Conservation (phyloP, 2,113 vertebrate species). For the Geococcyx californianus region DNA sequence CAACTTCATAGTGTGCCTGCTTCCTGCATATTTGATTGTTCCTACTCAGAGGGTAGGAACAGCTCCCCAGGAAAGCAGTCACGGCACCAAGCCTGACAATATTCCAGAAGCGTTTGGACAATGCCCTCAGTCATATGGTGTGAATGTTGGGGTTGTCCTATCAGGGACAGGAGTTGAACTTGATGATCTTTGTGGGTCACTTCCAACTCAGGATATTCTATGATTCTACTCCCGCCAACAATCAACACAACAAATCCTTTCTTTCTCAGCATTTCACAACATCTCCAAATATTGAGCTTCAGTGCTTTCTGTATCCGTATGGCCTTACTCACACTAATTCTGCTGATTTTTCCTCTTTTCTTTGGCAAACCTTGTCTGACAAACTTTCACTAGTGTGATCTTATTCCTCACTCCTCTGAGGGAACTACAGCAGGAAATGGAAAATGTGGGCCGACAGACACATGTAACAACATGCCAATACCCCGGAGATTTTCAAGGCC, state of each 20-base stretch:
- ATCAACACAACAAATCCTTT: not conserved
- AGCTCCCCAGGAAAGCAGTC: too few relatives aligned
- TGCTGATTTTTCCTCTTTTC: not conserved
- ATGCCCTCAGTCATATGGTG: too few relatives aligned
- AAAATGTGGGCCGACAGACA: not conserved
- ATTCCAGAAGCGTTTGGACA: too few relatives aligned
- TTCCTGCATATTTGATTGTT: not conserved
- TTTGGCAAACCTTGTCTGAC: not conserved
- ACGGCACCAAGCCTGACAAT: too few relatives aligned
- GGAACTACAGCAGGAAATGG: not conserved
- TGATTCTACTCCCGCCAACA: not conserved
- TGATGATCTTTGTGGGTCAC: too few relatives aligned
- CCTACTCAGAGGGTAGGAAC: too few relatives aligned
- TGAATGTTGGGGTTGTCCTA: too few relatives aligned
- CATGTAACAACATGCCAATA: not conserved
- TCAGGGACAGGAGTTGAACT: too few relatives aligned
- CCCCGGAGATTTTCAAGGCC: too few relatives aligned
- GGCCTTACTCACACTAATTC: not conserved
- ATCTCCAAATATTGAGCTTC: not conserved
- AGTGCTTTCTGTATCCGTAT: not conserved
- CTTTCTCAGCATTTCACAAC: not conserved
- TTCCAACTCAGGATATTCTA: too few relatives aligned
- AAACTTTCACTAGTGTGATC: not conserved
- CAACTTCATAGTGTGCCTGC: not conserved
- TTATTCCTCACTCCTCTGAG: not conserved